Evolutionary conservation across 2,797 vertebrate species (phyloP).

Genomic region (Brotula barbata): DNA sequence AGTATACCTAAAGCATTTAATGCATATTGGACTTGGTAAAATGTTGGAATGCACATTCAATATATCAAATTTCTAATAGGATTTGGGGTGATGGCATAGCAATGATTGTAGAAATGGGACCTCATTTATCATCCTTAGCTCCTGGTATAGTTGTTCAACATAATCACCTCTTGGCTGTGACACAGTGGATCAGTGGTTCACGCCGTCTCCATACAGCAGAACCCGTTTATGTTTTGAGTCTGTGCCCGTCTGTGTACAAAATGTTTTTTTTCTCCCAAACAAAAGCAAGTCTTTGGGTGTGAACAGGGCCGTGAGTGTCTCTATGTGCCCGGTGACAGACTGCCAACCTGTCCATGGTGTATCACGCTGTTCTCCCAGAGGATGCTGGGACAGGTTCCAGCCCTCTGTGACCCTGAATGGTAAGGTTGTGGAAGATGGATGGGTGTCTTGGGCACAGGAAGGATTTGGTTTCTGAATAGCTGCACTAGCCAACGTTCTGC

Average conservation of each 20-base stretch:
- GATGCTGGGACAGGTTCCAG: slow-evolving; percentile 32
- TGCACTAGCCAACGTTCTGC: slow-evolving; percentile 62
- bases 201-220: too few species aligned
- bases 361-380: slow-evolving; percentile 2
- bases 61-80: background rate
- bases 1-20: too few species aligned
- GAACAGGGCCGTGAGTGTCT: slow-evolving; percentile 16
- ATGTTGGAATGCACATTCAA: background rate
- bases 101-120: background rate
- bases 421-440: slow-evolving; percentile 53
- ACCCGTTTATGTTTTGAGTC: too few species aligned
- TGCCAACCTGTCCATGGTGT: background rate
- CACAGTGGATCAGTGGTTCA: too few species aligned
- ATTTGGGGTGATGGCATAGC: background rate
- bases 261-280: background rate
- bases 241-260: background rate
- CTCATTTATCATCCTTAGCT: background rate
- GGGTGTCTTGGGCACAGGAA: slow-evolving; percentile 52
- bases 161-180: background rate
- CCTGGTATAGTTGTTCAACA: background rate
- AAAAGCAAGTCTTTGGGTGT: background rate
- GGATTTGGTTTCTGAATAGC: slow-evolving; percentile 45
- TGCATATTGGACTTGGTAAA: background rate
- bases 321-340: slow-evolving; percentile 15
- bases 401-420: slow-evolving; percentile 45